Evolutionary conservation across 2,888 invertebrate genomes (phyloP).

Genomic region (Nysson spinosus): DNA sequence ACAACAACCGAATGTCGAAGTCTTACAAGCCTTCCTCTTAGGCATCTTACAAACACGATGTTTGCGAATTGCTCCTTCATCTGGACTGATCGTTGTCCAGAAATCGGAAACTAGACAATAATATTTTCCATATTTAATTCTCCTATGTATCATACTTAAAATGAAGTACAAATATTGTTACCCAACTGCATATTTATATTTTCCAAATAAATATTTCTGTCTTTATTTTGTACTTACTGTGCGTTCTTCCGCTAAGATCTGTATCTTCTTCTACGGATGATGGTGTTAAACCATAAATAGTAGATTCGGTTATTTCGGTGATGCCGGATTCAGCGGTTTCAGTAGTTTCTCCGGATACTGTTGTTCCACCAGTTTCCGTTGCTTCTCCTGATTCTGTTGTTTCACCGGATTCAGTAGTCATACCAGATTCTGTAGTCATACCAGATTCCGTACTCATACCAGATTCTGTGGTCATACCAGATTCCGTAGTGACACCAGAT

Average conservation of each 20-base stretch:
- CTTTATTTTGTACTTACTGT: constrained; percentile 61
- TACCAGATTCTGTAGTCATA: constrained; percentile 39
- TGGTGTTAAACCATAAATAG: constrained; percentile 48
- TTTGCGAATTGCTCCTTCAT: constrained; percentile 78
- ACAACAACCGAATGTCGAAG: constrained; percentile 89
- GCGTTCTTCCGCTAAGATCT: constrained; percentile 63
- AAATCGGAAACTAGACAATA: constrained; percentile 73
- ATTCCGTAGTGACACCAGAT: constrained; percentile 49
- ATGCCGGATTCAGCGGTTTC: constrained; percentile 37
- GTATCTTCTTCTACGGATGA: constrained; percentile 56
- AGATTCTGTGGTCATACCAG: constrained; percentile 47
- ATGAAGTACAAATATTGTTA: too few species aligned
- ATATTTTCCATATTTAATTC: too few species aligned
- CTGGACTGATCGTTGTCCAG: constrained; percentile 80
- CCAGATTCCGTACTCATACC: constrained; percentile 44
- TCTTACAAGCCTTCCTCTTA: constrained; percentile 82
- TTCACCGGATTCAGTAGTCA: constrained; percentile 36
- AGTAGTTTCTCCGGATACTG: constrained; percentile 36
- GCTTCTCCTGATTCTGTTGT: constrained; percentile 45
- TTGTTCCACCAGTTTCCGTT: constrained; percentile 42
- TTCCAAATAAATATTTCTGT: too few species aligned
- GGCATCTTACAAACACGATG: constrained; percentile 81
- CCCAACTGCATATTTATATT: too few species aligned
- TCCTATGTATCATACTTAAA: too few species aligned
- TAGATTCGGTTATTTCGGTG: constrained; percentile 35